Conservation (phyloP, 2,113 vertebrate species). For the Gymnocephalus cernua region DNA sequence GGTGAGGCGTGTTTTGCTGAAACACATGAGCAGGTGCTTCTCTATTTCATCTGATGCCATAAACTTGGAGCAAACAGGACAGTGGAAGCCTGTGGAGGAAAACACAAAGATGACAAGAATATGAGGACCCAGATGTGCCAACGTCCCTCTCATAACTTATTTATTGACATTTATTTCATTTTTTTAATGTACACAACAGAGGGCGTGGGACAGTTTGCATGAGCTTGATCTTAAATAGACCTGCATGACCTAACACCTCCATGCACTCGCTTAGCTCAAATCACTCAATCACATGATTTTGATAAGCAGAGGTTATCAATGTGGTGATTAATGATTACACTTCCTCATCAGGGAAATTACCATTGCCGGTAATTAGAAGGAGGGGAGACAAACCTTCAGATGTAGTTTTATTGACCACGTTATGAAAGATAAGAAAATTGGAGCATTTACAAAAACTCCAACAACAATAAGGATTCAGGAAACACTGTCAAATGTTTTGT, state of each 20-base stretch:
- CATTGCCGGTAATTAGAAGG: not conserved
- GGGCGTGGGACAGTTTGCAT: conserved; percentile 16
- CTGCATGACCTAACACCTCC: conserved; percentile 5
- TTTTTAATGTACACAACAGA: conserved; percentile 37
- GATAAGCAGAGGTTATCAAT: conserved; percentile 52
- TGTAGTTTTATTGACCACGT: not conserved
- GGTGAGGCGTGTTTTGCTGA: conserved; percentile 95
- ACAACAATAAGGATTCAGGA: not conserved
- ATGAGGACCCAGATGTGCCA: conserved; percentile 27
- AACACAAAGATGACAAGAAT: conserved; percentile 44
- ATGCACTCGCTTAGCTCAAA: not conserved
- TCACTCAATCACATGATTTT: conserved; percentile 21
- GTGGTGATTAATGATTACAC: conserved; percentile 36
- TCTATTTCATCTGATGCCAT: conserved; percentile 95
- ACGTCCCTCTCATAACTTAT: not conserved
- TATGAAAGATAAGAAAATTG: not conserved
- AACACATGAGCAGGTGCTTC: conserved; percentile 96
- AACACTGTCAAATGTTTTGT: not conserved
- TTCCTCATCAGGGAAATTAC: conserved; percentile 37
- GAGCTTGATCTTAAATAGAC: not conserved
- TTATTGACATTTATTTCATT: conserved; percentile 21
- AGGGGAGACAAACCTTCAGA: not conserved
- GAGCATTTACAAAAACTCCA: not conserved
- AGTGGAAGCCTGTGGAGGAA: conserved; percentile 90
- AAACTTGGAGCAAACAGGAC: conserved; percentile 97